Conservation (phyloP, 1,140 invertebrate genomes). For the Brachionus koreanus region DNA sequence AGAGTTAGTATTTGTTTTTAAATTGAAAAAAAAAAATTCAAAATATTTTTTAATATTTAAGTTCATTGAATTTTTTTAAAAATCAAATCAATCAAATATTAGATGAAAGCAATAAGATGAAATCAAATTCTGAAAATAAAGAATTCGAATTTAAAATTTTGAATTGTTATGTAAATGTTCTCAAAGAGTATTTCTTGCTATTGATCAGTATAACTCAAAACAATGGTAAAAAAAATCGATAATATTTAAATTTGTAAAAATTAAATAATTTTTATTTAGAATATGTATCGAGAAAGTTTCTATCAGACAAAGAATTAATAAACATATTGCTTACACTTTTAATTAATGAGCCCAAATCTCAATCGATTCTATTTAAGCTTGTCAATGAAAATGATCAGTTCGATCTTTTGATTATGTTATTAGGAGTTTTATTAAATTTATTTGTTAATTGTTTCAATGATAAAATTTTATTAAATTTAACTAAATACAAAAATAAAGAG, state of each 20-base stretch:
- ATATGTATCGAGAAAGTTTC: neutral
- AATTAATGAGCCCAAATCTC: neutral
- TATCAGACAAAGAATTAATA: neutral
- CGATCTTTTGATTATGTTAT: slow-evolving; percentile 23
- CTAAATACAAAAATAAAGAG: slow-evolving; percentile 30
- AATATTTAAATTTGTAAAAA: neutral
- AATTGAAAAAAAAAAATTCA: neutral
- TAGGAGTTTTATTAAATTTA: slow-evolving; percentile 30
- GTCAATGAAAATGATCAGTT: slow-evolving; percentile 9
- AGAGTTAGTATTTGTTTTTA: slow-evolving; percentile 9
- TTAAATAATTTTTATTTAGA: neutral
- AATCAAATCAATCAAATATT: neutral
- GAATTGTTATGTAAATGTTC: neutral
- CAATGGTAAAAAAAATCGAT: neutral
- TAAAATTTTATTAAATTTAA: neutral
- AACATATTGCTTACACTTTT: neutral
- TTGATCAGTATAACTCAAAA: slow-evolving; percentile 21
- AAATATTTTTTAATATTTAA: neutral
- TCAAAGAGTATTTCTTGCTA: slow-evolving; percentile 1
- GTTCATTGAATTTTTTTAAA: slow-evolving; percentile 7
- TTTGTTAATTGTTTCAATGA: slow-evolving; percentile 27
- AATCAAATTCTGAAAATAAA: neutral
- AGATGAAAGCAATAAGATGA: neutral
- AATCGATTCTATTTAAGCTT: neutral
- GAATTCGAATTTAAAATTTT: neutral